phyloP scores from a whole-genome alignment of 2,797 vertebrate species.

The Clarias laeviceps region DNA sequence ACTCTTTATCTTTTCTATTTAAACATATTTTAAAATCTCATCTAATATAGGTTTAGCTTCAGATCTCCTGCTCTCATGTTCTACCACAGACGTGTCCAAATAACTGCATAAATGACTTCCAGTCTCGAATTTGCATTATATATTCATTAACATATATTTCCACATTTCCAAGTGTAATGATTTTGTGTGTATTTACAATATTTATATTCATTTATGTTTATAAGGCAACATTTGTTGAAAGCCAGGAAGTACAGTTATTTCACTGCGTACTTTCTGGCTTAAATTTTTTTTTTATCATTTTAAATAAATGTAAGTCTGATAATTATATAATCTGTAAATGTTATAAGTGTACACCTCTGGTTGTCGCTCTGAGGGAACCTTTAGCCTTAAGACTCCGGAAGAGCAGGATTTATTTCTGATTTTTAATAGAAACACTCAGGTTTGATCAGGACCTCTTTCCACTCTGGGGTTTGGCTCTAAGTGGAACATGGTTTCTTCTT shows the following conservation, averaged over 20 bases:
- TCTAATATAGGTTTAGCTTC: background rate
- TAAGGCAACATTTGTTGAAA: background rate
- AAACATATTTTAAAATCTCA: background rate
- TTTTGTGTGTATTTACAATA: background rate
- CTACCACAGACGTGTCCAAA: background rate
- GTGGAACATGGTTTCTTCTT: background rate
- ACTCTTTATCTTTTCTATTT: background rate
- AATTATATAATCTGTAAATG: background rate
- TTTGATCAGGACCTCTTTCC: background rate
- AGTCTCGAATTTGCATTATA: background rate
- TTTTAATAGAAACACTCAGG: background rate
- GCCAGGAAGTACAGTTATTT: background rate
- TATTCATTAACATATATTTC: background rate
- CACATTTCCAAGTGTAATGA: background rate
- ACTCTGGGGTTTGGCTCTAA: background rate
- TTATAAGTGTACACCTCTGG: background rate
- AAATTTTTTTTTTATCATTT: background rate
- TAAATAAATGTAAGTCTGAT: background rate
- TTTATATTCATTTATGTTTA: background rate
- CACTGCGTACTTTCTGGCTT: background rate
- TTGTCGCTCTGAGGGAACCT: background rate
- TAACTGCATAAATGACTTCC: background rate
- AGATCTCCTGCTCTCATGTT: background rate
- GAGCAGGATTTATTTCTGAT: background rate
- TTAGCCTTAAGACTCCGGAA: background rate